These are phyloP conservation scores for Cheilosia vulpina DNA, from an alignment of 2,888 invertebrate species.

Conservation along the genomic window DNA sequence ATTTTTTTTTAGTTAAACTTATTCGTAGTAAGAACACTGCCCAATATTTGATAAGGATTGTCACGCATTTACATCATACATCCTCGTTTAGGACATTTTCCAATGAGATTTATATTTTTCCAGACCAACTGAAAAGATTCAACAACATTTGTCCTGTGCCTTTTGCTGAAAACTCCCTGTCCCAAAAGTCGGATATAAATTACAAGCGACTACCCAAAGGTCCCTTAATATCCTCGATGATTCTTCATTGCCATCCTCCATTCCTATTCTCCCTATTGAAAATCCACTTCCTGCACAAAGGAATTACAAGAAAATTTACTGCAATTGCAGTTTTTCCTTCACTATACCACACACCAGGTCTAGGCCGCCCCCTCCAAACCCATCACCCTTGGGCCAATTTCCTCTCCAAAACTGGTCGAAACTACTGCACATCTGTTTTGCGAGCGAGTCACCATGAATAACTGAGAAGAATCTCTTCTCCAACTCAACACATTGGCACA, in stretches of 20 bases:
- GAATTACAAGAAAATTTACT: slow-evolving; percentile 1
- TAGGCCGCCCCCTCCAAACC: not conserved
- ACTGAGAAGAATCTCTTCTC: slow-evolving; percentile 12
- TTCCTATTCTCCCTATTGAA: not conserved
- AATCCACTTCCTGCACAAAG: not conserved
- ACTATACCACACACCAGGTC: not conserved
- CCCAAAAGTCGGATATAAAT: not conserved
- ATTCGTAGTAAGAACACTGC: too few relatives aligned
- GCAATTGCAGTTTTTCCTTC: not conserved
- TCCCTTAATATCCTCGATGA: not conserved
- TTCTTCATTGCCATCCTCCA: not conserved
- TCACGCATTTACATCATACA: too few relatives aligned
- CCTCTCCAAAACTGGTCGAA: not conserved
- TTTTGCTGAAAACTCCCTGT: not conserved
- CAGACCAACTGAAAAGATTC: too few relatives aligned
- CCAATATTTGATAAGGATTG: too few relatives aligned
- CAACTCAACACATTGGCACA: not conserved
- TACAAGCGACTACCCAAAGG: not conserved
- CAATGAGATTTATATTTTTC: too few relatives aligned
- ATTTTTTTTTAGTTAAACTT: too few relatives aligned
- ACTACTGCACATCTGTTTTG: slow-evolving; percentile 8
- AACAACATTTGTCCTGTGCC: not conserved
- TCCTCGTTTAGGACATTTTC: too few relatives aligned
- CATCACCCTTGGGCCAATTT: not conserved
- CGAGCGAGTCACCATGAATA: slow-evolving; percentile 9